Percentiles rank a stretch among this genome's conserved stretches.
These are phyloP conservation scores for Sussaba pulchella DNA, from an alignment of 2,888 invertebrate genomes.

Conservation along the genomic window DNA sequence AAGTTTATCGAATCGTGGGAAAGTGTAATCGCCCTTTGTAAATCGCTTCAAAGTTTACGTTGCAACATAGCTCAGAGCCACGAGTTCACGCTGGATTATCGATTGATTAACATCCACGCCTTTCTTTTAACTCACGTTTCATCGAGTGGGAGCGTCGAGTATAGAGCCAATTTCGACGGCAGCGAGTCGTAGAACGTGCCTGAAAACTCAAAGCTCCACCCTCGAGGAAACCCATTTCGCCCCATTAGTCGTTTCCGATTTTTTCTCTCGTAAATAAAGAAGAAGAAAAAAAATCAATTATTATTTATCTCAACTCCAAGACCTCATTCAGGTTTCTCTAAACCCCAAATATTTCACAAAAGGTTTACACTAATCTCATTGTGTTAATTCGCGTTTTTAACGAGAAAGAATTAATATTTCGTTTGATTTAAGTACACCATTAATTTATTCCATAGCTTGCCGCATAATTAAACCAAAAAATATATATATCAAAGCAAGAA, in stretches of 20 bases:
- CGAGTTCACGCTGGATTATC: conserved; percentile 44
- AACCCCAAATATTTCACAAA: too few species aligned
- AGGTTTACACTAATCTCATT: too few species aligned
- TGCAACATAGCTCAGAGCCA: conserved; percentile 30
- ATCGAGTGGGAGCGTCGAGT: conserved; percentile 15
- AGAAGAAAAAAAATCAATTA: too few species aligned
- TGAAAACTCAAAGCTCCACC: background rate
- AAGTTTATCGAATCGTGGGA: background rate
- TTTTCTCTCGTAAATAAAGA: too few species aligned
- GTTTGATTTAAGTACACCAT: too few species aligned
- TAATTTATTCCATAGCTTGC: too few species aligned
- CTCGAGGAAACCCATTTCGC: background rate
- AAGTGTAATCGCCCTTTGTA: background rate
- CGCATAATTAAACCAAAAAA: too few species aligned
- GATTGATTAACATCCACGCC: conserved; percentile 57
- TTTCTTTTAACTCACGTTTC: conserved; percentile 46
- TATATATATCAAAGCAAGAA: too few species aligned
- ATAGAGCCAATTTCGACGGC: conserved; percentile 24
- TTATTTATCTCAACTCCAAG: too few species aligned
- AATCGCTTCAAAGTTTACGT: conserved; percentile 46
- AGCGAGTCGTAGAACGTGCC: conserved; percentile 7
- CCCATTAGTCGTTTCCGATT: background rate
- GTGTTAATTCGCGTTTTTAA: too few species aligned
- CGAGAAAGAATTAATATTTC: too few species aligned
- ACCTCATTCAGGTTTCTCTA: too few species aligned